phyloP scores from a whole-genome alignment of 2,797 vertebrate genomes.

The Chelonia mydas region DNA sequence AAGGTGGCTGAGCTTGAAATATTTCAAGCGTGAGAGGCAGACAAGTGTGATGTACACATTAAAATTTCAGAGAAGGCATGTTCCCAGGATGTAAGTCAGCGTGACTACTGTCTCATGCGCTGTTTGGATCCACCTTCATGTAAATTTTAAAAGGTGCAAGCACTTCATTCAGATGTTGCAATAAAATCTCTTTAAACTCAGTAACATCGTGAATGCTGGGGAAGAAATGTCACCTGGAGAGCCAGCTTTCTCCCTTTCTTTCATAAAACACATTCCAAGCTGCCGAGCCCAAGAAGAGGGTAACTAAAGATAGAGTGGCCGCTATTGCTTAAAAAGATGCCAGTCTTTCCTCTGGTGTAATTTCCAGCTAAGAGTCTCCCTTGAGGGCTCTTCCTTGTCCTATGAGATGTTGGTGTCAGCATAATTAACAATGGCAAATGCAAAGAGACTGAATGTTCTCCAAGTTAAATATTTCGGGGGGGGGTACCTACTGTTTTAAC shows the following conservation, averaged over 20 bases:
- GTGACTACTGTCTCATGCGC: slow-evolving; percentile 16
- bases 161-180: slow-evolving; percentile 34
- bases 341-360: background rate
- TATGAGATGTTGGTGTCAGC: background rate
- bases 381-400: background rate
- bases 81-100: slow-evolving; percentile 35
- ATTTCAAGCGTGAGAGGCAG: slow-evolving; percentile 9
- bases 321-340: background rate
- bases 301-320: background rate
- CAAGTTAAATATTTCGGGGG: background rate
- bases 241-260: background rate
- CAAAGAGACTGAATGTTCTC: background rate
- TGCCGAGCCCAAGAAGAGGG: background rate
- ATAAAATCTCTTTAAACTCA: background rate
- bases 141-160: slow-evolving; percentile 29
- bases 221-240: slow-evolving; percentile 35
- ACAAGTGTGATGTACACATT: slow-evolving; percentile 33
- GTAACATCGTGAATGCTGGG: background rate
- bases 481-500: background rate
- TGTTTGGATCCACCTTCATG: slow-evolving; percentile 30
- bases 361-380: background rate
- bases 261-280: slow-evolving; percentile 10
- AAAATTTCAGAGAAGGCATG: slow-evolving; percentile 26
- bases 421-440: background rate
- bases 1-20: background rate